phyloP scores from a whole-genome alignment of 2,888 invertebrate species.

The Branchellion lobata region DNA sequence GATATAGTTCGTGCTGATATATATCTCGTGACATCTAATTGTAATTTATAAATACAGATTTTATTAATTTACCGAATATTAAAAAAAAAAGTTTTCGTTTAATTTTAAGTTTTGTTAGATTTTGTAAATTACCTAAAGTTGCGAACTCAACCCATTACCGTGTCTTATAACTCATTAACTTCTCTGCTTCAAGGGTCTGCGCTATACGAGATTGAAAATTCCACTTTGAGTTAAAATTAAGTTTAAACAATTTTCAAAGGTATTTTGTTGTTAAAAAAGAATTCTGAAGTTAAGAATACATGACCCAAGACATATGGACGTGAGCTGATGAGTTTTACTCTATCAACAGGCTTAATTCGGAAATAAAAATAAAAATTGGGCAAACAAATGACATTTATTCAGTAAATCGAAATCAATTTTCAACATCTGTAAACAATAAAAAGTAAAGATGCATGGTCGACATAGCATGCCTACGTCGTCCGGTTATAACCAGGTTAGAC shows the following conservation, averaged over 20 bases:
- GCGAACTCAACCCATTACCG: constrained; percentile 6
- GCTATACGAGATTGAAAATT: too few relatives aligned
- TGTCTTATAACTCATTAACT: background rate
- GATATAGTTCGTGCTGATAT: constrained; percentile 9
- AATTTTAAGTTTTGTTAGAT: background rate
- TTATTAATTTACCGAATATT: background rate
- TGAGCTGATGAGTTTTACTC: too few relatives aligned
- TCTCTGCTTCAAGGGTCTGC: background rate
- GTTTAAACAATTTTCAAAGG: background rate
- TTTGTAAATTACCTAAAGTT: background rate
- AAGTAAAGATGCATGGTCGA: too few relatives aligned
- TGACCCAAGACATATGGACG: constrained; percentile 10
- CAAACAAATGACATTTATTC: too few relatives aligned
- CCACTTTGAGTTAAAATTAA: background rate
- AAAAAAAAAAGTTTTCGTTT: background rate
- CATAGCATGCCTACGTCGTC: too few relatives aligned
- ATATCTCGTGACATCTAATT: constrained; percentile 21
- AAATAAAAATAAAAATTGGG: too few relatives aligned
- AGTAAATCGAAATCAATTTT: too few relatives aligned
- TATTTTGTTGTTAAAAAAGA: too few relatives aligned
- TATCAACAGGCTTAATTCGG: too few relatives aligned
- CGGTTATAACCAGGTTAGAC: too few relatives aligned
- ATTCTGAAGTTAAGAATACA: background rate
- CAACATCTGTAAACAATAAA: too few relatives aligned
- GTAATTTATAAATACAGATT: background rate